Evolutionary conservation across 2,797 vertebrate species (phyloP).

Genomic region (Dendrocincla tyrannina): DNA sequence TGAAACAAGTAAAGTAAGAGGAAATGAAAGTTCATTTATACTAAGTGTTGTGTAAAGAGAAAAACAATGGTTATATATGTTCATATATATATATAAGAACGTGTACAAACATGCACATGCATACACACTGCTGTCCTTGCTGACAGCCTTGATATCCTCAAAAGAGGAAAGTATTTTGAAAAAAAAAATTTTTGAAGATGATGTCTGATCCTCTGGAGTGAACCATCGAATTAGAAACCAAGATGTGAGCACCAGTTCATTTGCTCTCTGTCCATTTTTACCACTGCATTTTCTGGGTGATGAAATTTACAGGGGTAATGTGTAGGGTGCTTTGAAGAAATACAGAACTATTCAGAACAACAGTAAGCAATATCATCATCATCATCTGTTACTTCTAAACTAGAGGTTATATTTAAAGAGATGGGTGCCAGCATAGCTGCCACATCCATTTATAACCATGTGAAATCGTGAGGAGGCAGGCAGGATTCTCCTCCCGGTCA

Average conservation of each 20-base stretch:
- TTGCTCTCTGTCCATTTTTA: not conserved
- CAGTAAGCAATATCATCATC: not conserved
- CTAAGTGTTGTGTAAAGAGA: not conserved
- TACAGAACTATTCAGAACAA: not conserved
- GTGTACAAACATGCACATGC: not conserved
- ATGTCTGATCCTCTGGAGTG: not conserved
- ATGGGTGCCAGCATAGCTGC: not conserved
- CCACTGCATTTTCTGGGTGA: not conserved
- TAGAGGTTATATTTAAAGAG: not conserved
- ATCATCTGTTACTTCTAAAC: not conserved
- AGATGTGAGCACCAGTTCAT: not conserved
- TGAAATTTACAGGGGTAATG: not conserved
- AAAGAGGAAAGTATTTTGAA: not conserved
- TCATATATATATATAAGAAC: not conserved
- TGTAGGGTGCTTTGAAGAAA: not conserved
- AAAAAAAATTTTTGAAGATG: not conserved
- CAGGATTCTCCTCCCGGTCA: not conserved
- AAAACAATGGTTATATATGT: not conserved
- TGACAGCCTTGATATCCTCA: not conserved
- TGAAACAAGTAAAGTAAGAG: not conserved
- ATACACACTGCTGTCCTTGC: not conserved
- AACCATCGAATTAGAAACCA: not conserved
- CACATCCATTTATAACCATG: not conserved
- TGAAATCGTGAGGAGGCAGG: not conserved
- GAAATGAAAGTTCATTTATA: not conserved